Evolutionary conservation across 2,797 vertebrate genomes (phyloP).

Genomic region (Chrysocyon brachyurus): DNA sequence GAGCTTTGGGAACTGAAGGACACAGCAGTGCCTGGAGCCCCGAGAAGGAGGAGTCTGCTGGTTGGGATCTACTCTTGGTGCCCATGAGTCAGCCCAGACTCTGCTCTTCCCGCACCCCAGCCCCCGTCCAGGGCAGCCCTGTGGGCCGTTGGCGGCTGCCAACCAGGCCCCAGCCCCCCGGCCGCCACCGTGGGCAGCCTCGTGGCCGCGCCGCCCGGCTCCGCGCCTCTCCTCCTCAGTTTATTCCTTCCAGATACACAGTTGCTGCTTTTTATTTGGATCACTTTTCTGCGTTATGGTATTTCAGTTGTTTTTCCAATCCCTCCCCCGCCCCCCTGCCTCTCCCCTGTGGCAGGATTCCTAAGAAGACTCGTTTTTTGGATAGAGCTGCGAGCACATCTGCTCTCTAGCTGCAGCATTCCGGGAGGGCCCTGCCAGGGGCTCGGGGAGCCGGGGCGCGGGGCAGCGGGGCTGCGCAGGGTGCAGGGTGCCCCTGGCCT

Average conservation of each 20-base stretch:
- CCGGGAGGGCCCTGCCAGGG: conserved; percentile 85
- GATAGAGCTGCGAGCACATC: conserved; percentile 86
- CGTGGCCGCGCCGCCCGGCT: conserved; percentile 76
- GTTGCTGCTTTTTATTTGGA: conserved; percentile 88
- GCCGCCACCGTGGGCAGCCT: conserved; percentile 83
- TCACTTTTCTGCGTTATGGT: conserved; percentile 86
- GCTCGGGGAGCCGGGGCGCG: not conserved
- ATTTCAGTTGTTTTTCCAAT: conserved; percentile 84
- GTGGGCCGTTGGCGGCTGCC: not conserved
- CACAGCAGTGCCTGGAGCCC: not conserved
- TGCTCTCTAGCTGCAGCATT: conserved; percentile 87
- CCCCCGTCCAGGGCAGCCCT: conserved; percentile 7
- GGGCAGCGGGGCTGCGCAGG: not conserved
- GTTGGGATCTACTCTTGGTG: not conserved
- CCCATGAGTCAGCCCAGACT: not conserved
- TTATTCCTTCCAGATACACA: conserved; percentile 88
- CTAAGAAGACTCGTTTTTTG: conserved; percentile 80
- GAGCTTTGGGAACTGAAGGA: not conserved
- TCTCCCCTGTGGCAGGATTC: conserved; percentile 80
- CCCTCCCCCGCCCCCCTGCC: conserved; percentile 7
- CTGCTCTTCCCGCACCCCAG: not conserved
- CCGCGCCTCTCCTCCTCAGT: conserved; percentile 81
- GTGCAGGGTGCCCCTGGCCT: not conserved
- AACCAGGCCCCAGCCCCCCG: conserved; percentile 35
- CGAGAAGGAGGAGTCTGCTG: not conserved